Evolutionary conservation across 1,140 invertebrate species (phyloP), one percentile per base, ranked within the genome.

Genomic region (Papilio aristodemus): DNA sequence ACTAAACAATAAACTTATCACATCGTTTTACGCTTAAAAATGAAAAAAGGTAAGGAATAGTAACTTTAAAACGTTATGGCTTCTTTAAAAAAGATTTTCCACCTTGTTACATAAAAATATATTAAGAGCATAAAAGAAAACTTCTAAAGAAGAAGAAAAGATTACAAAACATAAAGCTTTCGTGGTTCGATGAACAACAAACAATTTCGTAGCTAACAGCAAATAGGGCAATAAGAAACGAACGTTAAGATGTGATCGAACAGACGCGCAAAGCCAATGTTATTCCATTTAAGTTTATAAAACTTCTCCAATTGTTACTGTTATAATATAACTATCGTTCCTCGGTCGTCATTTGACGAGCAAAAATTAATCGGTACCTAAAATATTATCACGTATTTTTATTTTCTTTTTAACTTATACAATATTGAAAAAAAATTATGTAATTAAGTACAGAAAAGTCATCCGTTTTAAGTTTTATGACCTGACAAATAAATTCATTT

Each of bases 131-230:
- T 8, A 11, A 50, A 50, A 50, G 17, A 50, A 50, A 19, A 13
- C 19, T 50, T 50, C 10, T 11, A 50, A 1, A 50, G 17, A 50
- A 50, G 10, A 4, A 14, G 4, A 50, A 19, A 19, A 46, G 8
- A 10, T 50, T 50, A 50, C 46, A 50, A 11, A 22, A 22, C 46
- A 50, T 50, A 19, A 22, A 50, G 9, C 9, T 10, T 50, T 50
- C 10, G 17, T 50, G 46, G 46, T 50, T 25, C 17, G 46, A 22
- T 50, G 46, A 50, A 50, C 46, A 50, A 50, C 46, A 50, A 50
- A 17, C 46, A 50, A 50, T 50, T 50, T 50, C 46, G 46, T 50
- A 22, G 46, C 46, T 50, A 50, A 50, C 46, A 50, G 22, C 46
- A 50, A 50, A 50, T 50, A 50, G 22, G 46, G 17, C 46, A 50